Base-by-base conservation (phyloP, 2,113 vertebrate species). In the Chamaetylas fuelleborni region DNA sequence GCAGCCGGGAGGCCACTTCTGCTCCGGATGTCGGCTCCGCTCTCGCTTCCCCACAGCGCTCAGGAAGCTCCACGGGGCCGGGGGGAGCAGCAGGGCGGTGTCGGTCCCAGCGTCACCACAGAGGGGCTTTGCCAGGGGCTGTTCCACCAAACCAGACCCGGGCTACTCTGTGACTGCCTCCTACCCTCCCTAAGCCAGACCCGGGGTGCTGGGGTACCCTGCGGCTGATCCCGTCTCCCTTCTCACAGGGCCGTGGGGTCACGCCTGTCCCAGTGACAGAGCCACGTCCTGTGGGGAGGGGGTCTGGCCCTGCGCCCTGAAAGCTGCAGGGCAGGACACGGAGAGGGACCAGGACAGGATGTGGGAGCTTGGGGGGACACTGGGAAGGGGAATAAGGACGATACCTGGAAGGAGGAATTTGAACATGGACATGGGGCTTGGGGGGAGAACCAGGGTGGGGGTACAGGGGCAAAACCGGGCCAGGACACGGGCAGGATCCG, bases 181-280 rank as follows among this genome's bases (percentile, higher is more conserved):
- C 25, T 3, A 6, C 18, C n/a, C 22, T 48, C 36, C 48, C 48
- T 6, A 22, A 36, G 43, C 3, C 26, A 22, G 6, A 19, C 1
- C 13, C 5, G 9, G 26, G n/a, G 12, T 34, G 3, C 26, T 1
- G 13, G 34, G 74, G 23, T 22, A 8, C 17, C 50, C 57, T 3
- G 38, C 20, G 67, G 22, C 15, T 3, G 2, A 14, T 56, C 18
- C 24, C 28, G 15, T 45, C 1, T 19, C 24, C 24, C 17, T 29
- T 33, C 19, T 29, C 4, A 5, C 0, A 1, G 38, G 26, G 19
- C 10, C 0, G 7, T 0, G 26, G 48, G 67, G n/a, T 48, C 54
- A 14, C 2, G 3, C 1, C n/a, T 7, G 47, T 28, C 76, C 38
- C 5, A 6, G 38, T 8, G 84, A 54, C 86, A 93, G 25, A 66